phyloP scores from a whole-genome alignment of 30 jellyfish, hydroid and myxozoan species.

The Chironex yamaguchii region DNA sequence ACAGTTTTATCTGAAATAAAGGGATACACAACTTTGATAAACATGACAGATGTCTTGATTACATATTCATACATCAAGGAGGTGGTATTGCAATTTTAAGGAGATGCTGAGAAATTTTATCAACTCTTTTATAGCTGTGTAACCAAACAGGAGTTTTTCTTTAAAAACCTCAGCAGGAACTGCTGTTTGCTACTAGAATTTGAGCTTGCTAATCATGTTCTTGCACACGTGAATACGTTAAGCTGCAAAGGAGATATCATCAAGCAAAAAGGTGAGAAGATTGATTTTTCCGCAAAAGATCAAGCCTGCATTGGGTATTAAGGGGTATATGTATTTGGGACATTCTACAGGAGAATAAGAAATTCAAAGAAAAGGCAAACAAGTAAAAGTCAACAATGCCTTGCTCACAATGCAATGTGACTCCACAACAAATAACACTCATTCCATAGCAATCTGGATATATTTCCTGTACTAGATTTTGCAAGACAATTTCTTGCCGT shows the following conservation, averaged over 20 bases:
- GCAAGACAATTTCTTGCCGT: slow-evolving; percentile 37
- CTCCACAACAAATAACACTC: too few species aligned
- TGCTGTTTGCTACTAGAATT: slow-evolving; percentile 65
- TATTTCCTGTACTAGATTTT: background rate
- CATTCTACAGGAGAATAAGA: too few species aligned
- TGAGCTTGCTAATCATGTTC: slow-evolving; percentile 77
- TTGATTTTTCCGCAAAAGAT: slow-evolving; percentile 43
- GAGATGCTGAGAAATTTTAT: slow-evolving; percentile 72
- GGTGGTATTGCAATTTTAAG: slow-evolving; percentile 34
- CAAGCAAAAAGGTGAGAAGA: slow-evolving; percentile 28
- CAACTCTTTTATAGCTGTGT: slow-evolving; percentile 20
- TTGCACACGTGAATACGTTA: slow-evolving; percentile 64
- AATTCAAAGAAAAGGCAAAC: background rate
- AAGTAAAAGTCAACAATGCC: background rate
- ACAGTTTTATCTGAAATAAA: too few species aligned
- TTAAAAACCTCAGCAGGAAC: slow-evolving; percentile 42
- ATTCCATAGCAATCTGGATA: slow-evolving; percentile 13
- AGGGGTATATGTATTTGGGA: slow-evolving; percentile 58
- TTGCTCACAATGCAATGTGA: too few species aligned
- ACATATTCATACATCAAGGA: too few species aligned
- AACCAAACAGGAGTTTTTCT: slow-evolving; percentile 21
- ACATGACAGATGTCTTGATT: too few species aligned
- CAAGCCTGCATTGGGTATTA: slow-evolving; percentile 17
- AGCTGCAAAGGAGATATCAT: slow-evolving; percentile 44
- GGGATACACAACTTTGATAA: too few species aligned